A percentile compares a stretch with the other conserved stretches of the same genome.
Conservation (phyloP, 2,888 invertebrate species). For the Melanostoma mellinum region DNA sequence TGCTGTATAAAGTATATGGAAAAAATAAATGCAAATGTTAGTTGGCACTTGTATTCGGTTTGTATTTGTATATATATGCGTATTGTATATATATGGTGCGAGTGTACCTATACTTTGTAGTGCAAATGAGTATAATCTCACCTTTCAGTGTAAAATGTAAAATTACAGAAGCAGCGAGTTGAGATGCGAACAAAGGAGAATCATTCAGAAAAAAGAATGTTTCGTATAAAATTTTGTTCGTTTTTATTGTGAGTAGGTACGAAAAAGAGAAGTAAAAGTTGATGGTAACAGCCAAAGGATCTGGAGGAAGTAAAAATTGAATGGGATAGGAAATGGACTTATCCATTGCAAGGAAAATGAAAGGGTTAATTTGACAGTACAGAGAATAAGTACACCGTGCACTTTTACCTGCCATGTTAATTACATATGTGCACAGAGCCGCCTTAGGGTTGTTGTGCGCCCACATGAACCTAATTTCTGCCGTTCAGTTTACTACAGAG, state of each 20-base stretch:
- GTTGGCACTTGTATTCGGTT: slow-evolving; percentile 14
- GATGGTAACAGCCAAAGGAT: slow-evolving; percentile 1
- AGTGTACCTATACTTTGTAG: slow-evolving; percentile 4
- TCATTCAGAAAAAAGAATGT: not conserved
- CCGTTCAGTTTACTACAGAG: too few species aligned
- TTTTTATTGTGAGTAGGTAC: not conserved
- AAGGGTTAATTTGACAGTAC: slow-evolving; percentile 5
- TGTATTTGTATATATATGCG: not conserved
- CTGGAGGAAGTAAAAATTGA: slow-evolving; percentile 50
- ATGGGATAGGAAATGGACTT: slow-evolving; percentile 23
- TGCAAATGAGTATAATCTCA: slow-evolving; percentile 45
- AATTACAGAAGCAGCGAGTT: slow-evolving; percentile 48
- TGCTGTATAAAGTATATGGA: too few species aligned
- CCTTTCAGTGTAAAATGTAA: slow-evolving; percentile 24
- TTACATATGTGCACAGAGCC: too few species aligned
- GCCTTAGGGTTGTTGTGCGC: too few species aligned
- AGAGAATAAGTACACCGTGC: too few species aligned
- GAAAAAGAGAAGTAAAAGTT: not conserved
- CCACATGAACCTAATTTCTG: too few species aligned
- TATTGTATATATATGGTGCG: not conserved
- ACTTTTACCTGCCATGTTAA: too few species aligned
- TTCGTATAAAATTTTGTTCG: not conserved
- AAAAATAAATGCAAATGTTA: not conserved
- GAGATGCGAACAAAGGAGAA: slow-evolving; percentile 22
- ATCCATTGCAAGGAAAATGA: slow-evolving; percentile 32